Conservation (phyloP, 1,140 invertebrate species). For the Solenopsis invicta region DNA sequence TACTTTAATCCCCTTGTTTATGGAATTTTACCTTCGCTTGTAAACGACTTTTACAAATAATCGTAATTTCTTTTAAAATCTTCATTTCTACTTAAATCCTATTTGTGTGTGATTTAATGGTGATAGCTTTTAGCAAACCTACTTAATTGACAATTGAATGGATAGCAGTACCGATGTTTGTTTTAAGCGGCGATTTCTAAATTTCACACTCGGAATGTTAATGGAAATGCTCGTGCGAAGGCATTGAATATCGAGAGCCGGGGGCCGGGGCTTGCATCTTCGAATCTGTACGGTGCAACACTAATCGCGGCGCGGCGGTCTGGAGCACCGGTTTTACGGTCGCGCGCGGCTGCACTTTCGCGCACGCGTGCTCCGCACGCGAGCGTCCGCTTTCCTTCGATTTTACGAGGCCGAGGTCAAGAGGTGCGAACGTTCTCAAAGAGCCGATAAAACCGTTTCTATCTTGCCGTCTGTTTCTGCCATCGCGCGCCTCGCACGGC, state of each 20-base stretch:
- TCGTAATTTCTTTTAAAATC: background rate
- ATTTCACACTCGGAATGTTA: conserved; percentile 11
- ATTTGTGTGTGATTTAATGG: background rate
- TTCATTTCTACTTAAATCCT: background rate
- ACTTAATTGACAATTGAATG: background rate
- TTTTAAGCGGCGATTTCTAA: conserved; percentile 20
- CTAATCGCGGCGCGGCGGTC: conserved; percentile 48
- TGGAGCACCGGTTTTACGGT: conserved; percentile 43
- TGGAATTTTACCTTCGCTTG: background rate
- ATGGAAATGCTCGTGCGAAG: background rate
- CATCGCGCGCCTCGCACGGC: background rate
- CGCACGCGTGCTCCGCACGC: conserved; percentile 55
- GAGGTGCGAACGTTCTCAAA: conserved; percentile 73
- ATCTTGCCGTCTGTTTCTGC: conserved; percentile 53
- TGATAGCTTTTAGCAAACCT: background rate
- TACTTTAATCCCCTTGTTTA: background rate
- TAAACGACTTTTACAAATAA: background rate
- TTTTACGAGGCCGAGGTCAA: conserved; percentile 74
- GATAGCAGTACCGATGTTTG: background rate
- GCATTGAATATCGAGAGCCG: background rate
- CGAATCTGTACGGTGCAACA: conserved; percentile 45
- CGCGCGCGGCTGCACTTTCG: conserved; percentile 39
- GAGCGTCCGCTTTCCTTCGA: conserved; percentile 70
- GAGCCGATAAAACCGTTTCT: conserved; percentile 59
- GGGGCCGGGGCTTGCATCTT: conserved; percentile 22